These are phyloP conservation scores for Nibea albiflora DNA, from an alignment of 2,113 vertebrate genomes.

Conservation along the genomic window DNA sequence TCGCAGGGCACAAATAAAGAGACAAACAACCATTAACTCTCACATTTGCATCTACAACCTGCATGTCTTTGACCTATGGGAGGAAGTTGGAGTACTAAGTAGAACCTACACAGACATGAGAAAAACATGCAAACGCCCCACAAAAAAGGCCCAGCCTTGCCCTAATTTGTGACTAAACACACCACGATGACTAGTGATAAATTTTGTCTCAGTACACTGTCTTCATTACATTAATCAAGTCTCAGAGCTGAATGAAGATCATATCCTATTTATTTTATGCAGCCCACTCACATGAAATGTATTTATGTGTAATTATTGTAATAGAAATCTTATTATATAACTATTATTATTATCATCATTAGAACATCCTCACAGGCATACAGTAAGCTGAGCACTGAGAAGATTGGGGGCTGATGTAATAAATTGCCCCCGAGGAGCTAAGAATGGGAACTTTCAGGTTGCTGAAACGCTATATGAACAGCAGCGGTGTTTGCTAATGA, in stretches of 20 bases:
- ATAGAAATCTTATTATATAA: too few relatives aligned
- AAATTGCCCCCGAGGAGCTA: conserved; percentile 2
- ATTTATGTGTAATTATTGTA: conserved; percentile 28
- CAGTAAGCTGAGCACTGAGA: not conserved
- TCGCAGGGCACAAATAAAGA: too few relatives aligned
- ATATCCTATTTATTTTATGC: not conserved
- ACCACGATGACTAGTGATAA: not conserved
- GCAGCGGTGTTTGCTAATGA: conserved; percentile 36
- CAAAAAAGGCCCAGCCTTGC: too few relatives aligned
- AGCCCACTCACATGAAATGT: not conserved
- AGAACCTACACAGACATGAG: too few relatives aligned
- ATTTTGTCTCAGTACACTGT: not conserved
- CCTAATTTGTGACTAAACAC: not conserved
- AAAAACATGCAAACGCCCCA: too few relatives aligned
- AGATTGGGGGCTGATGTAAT: not conserved
- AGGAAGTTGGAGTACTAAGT: too few relatives aligned
- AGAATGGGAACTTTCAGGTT: conserved; percentile 14
- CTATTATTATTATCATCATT: too few relatives aligned
- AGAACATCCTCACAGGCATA: not conserved
- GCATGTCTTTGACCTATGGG: too few relatives aligned
- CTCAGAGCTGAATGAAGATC: conserved; percentile 11
- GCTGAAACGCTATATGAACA: conserved; percentile 6
- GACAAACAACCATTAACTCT: too few relatives aligned
- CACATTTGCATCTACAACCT: too few relatives aligned
- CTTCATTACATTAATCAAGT: not conserved